Evolutionary conservation across 2,888 invertebrate species (phyloP).

Genomic region (Lepidochitona cinerea): DNA sequence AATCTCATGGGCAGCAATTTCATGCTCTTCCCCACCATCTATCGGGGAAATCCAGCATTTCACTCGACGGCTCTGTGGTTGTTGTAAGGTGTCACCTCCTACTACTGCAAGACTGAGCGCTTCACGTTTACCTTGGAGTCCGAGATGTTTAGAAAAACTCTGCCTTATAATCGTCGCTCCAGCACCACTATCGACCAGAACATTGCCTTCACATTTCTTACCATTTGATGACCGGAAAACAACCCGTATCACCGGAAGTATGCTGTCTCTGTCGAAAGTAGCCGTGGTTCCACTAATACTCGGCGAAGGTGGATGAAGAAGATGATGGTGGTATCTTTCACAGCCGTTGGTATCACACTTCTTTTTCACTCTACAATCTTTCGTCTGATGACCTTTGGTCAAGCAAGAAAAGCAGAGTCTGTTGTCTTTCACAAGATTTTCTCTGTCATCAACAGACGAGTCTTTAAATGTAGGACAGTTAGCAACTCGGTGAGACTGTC

Average conservation of each 20-base stretch:
- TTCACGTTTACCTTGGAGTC: constrained; percentile 13
- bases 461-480: neutral
- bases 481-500: no score
- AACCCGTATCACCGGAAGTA: constrained; percentile 6
- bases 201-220: constrained; percentile 9
- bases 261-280: constrained; percentile 3
- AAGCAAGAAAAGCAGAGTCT: constrained; percentile 15
- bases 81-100: neutral
- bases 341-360: constrained; percentile 1
- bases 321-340: no score
- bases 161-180: constrained; percentile 16
- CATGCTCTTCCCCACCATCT: constrained; percentile 6
- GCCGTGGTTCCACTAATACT: neutral
- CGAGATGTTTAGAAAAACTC: constrained; percentile 13
- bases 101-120: neutral
- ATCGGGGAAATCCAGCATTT: constrained; percentile 12
- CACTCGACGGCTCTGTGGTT: neutral
- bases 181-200: constrained; percentile 13
- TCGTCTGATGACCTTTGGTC: neutral
- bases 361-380: constrained; percentile 1
- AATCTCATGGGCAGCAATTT: constrained; percentile 15
- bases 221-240: constrained; percentile 13
- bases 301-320: constrained; percentile 7
- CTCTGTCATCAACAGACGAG: neutral
- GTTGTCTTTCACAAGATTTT: neutral